phyloP scores from a whole-genome alignment of 2,888 invertebrate species.

The Caenorhabditis sp. region DNA sequence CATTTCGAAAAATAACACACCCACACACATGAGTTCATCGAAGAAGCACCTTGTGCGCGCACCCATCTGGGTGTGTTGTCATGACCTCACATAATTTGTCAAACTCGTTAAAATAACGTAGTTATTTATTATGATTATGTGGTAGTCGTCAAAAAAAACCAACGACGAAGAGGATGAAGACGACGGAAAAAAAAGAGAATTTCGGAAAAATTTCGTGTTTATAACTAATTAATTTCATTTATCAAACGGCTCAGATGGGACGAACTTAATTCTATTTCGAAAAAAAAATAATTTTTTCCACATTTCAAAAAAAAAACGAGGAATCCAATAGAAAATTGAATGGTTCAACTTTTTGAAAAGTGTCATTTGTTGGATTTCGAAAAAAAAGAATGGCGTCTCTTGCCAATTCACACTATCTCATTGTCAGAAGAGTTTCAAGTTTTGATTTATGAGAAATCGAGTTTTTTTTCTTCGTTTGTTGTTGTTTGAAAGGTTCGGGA shows the following conservation, averaged over 20 bases:
- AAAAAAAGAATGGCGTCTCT: background rate
- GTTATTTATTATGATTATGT: background rate
- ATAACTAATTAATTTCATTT: constrained; percentile 1
- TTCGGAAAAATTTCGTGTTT: constrained; percentile 1
- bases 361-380: too few species aligned
- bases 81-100: constrained; percentile 1
- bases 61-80: background rate
- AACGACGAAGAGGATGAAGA: too few species aligned
- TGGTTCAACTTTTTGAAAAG: background rate
- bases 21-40: background rate
- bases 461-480: background rate
- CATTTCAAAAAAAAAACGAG: too few species aligned
- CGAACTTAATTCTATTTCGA: background rate
- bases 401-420: background rate
- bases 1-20: background rate
- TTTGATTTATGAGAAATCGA: background rate
- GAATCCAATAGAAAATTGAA: too few species aligned
- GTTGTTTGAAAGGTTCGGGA: too few species aligned
- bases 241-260: background rate
- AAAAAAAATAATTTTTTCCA: background rate
- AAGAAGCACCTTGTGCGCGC: background rate
- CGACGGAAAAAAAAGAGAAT: background rate
- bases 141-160: background rate
- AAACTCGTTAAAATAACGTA: background rate
- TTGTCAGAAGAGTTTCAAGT: background rate